Percentiles rank a stretch among this genome's conserved stretches.
Evolutionary conservation across 1,140 invertebrate genomes (phyloP).

Genomic region (Pissodes strobi): DNA sequence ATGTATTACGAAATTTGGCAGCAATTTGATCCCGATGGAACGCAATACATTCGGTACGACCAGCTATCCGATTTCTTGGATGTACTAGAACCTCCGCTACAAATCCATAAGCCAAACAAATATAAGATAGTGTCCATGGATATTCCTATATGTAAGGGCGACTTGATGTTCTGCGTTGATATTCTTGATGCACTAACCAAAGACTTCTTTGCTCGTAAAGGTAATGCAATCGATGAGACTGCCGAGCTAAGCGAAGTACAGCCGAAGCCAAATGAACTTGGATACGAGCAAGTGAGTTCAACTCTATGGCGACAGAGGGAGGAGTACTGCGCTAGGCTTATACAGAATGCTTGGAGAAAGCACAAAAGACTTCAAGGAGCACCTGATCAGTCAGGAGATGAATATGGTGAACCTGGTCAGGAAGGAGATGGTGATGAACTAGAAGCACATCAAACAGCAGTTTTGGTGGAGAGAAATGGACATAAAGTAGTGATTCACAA

Average conservation of each 20-base stretch:
- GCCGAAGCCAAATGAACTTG: constrained; percentile 76
- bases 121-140: constrained; percentile 99
- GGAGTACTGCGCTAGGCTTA: constrained; percentile 92
- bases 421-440: constrained; percentile 46
- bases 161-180: constrained; percentile 96
- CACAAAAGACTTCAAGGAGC: constrained; percentile 71
- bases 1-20: constrained; percentile 99
- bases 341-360: constrained; percentile 92
- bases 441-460: constrained; percentile 70
- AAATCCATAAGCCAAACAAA: constrained; percentile 98
- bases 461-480: constrained; percentile 82
- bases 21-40: constrained; percentile 96
- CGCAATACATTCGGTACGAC: constrained; percentile 94
- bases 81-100: constrained; percentile 88
- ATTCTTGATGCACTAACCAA: constrained; percentile 94
- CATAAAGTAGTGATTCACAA: constrained; percentile 88
- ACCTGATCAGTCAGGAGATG: constrained; percentile 54
- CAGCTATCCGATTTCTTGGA: constrained; percentile 94
- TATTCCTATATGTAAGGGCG: constrained; percentile 96
- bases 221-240: constrained; percentile 87
- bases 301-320: constrained; percentile 93
- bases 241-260: constrained; percentile 80
- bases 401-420: constrained; percentile 46
- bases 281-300: constrained; percentile 90
- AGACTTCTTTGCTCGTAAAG: constrained; percentile 94